Conservation (phyloP, 2,797 vertebrate species). For the Chloroceryle amazona region DNA sequence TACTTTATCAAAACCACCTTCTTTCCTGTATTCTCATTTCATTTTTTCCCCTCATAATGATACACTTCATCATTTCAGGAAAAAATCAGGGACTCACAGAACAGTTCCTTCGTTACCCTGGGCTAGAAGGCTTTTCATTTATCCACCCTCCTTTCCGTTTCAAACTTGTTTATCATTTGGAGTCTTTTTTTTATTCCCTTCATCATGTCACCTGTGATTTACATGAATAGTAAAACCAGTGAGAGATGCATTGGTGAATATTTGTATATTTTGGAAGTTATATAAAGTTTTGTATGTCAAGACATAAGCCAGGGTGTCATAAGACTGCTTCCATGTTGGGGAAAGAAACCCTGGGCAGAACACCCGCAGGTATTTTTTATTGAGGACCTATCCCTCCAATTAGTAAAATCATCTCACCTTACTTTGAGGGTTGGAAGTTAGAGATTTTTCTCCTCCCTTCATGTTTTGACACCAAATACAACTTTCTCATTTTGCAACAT, state of each 20-base stretch:
- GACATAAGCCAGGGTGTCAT: background rate
- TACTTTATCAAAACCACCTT: background rate
- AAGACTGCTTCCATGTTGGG: background rate
- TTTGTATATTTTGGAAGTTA: background rate
- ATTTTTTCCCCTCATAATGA: background rate
- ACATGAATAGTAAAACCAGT: background rate
- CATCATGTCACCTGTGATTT: background rate
- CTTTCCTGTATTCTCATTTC: background rate
- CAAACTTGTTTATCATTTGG: background rate
- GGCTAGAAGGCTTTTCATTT: background rate
- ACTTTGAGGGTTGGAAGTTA: background rate
- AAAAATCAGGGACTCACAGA: background rate
- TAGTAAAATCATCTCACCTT: background rate
- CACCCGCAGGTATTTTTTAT: background rate
- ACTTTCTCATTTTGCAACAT: conserved; percentile 35
- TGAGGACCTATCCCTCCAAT: background rate
- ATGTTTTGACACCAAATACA: conserved; percentile 48
- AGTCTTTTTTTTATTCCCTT: background rate
- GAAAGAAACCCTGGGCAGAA: background rate
- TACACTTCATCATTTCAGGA: background rate
- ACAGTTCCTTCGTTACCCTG: background rate
- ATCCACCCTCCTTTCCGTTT: background rate
- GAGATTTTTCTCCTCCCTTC: conserved; percentile 6
- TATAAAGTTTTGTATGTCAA: background rate
- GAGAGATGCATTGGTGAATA: background rate